phyloP scores from a whole-genome alignment of 2,797 vertebrate genomes.

The Xerus rutilus region DNA sequence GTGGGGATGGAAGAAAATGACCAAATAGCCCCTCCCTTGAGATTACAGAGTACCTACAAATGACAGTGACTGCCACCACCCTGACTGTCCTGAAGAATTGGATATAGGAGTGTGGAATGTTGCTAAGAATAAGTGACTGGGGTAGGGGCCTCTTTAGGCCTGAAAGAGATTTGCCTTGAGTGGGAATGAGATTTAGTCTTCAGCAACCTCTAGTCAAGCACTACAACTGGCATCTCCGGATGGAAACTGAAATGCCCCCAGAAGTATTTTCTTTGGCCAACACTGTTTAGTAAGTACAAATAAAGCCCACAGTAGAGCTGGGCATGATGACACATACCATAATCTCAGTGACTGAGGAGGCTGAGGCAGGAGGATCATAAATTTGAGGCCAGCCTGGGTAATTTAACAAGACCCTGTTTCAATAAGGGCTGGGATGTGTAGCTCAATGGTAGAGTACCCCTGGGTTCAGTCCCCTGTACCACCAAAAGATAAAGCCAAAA shows the following conservation, averaged over 20 bases:
- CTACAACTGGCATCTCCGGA: too few species aligned
- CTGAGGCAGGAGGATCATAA: too few species aligned
- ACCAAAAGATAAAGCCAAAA: neutral
- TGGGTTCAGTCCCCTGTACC: too few species aligned
- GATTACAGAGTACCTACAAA: neutral
- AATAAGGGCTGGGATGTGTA: too few species aligned
- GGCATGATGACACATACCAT: too few species aligned
- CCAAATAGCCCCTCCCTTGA: neutral
- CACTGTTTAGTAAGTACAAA: neutral
- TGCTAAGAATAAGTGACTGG: neutral
- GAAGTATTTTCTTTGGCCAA: neutral
- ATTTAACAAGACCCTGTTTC: too few species aligned
- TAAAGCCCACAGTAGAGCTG: too few species aligned
- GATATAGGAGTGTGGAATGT: neutral
- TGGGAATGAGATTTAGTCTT: neutral
- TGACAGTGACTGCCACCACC: neutral
- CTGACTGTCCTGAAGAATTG: neutral
- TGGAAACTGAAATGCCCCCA: too few species aligned
- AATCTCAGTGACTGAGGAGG: too few species aligned
- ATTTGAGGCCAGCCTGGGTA: too few species aligned
- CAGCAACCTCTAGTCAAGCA: neutral
- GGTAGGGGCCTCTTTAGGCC: neutral
- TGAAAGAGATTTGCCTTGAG: neutral
- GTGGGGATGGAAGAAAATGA: too few species aligned
- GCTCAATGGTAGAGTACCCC: too few species aligned